Percentiles rank a stretch among this genome's conserved stretches.
These are phyloP conservation scores for Stratiomys singularior DNA, from an alignment of 2,888 invertebrate species.

Conservation along the genomic window DNA sequence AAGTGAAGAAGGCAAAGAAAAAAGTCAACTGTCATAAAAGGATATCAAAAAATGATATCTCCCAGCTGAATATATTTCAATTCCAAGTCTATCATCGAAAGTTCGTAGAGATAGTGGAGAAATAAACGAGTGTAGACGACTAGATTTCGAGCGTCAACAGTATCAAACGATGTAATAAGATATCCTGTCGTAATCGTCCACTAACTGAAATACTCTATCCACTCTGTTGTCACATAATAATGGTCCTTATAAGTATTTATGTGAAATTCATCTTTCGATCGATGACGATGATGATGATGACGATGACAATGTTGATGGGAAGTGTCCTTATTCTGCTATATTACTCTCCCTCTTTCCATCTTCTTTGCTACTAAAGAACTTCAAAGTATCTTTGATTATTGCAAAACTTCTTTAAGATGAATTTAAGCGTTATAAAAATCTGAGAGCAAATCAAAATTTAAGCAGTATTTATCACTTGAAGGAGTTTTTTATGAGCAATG, in stretches of 20 bases:
- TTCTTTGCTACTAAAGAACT: neutral
- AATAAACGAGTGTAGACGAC: too few species aligned
- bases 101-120: too few species aligned
- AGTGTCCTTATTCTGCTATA: too few species aligned
- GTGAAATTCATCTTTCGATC: neutral
- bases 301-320: too few species aligned
- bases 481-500: too few species aligned
- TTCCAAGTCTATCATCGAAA: too few species aligned
- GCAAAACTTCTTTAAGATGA: neutral
- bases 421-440: neutral
- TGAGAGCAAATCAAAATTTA: neutral
- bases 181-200: neutral
- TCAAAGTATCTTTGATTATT: neutral
- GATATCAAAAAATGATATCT: too few species aligned
- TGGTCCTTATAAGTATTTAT: constrained; percentile 22
- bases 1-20: too few species aligned
- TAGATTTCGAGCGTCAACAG: neutral
- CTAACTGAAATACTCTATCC: neutral
- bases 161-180: neutral
- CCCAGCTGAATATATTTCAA: too few species aligned
- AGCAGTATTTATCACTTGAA: too few species aligned
- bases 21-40: too few species aligned
- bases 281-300: neutral
- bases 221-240: neutral
- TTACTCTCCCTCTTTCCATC: neutral